Base-by-base conservation (phyloP, 2,888 invertebrate species). In the Noctua fimbriata region DNA sequence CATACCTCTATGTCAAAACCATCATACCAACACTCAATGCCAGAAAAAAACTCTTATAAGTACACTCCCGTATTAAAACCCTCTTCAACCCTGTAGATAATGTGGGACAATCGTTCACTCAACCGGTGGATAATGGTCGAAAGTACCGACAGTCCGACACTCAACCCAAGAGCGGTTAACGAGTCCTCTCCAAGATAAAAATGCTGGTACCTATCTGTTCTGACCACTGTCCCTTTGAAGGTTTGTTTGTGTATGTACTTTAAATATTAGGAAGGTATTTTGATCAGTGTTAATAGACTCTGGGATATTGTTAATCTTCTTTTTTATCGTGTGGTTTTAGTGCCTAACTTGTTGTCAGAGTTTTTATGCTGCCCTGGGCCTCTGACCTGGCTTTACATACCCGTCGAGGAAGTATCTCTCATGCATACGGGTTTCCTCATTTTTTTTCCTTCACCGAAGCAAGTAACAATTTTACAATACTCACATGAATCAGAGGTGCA, bases 171-270 rank as follows among this genome's bases (percentile, higher is more conserved):
- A 73, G 69, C 24, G 71, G 60, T 60, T 74, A 76, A 76, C 60
- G 76, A 76, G 79, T 47, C 24, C 58, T 14, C 65, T 74, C 21
- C n/a, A 55, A 74, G 67, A 76, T 87, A 83, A 74, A 85, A 87
- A 76, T 83, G 69, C 32, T 24, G 44, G 32, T 81, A 75, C 41
- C 1, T 60, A n/a, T 16, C 21, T 18, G n/a, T 58, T 69, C 47
- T 41, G 71, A 47, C 73, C 73, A 76, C 7, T 65, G 73, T 74
- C 41, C 41, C 52, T 75, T 44, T 41, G 47, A 18, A 28, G 32
- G 28, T 21, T 28, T 74, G 58, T 36, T 7, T 7, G 36, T 21
- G 21, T 21, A 16, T 12, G 21, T 60, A 78, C n/a, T 66, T n/a
- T 55, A 0, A n/a, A 78, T 36, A 1, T 47, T 16, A n/a, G 7